Base-by-base conservation (phyloP, 2,888 invertebrate genomes). In the Parasteatoda lunata region DNA sequence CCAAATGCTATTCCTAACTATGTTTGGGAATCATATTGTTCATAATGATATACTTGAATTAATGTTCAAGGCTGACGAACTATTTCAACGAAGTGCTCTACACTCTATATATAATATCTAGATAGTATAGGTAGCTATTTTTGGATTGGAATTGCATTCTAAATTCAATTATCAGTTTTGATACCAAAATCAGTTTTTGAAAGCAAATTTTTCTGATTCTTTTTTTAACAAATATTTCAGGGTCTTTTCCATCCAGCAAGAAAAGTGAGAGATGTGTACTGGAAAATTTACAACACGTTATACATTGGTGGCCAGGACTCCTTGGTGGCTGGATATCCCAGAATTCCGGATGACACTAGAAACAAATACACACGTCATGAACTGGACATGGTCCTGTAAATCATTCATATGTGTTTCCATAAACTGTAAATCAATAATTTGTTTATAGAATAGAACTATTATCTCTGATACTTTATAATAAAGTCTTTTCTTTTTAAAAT, bases 291-390 rank as follows among this genome's bases (percentile, higher is more conserved):
- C 93, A 99, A 99, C 93, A 98, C 98, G 0, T 94, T 99, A 79
- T 99, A 99, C 91, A 99, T 99, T 90, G 99, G 99, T 49, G 98
- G 98, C 7, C 99, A 99, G 92, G 99, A 99, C 92, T 97, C 99
- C 0, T 93, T 99, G 78, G 98, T 99, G 51, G 97, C 97, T 71
- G 98, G 98, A 15, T 99, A 98, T 93, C 99, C 99, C n/a, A 93
- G 98, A 90, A 96, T 99, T 92, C 95, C 95, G 89, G 97, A 99
- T 92, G 98, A 98, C 92, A 92, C 92, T 84, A 97, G 97, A 83
- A 97, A 96, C 92, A 98, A 98, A 93, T 98, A 96, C 92, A 94
- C 96, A 90, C 94, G 98, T 92, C 97, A 97, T 92, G 98, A 98
- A 93, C 93, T 98, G 91, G 98, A 98, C 93, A 98, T 98, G 92